These are phyloP conservation scores for Oreochromis grahami DNA, from an alignment of 2,797 vertebrate genomes.

Conservation along the genomic window DNA sequence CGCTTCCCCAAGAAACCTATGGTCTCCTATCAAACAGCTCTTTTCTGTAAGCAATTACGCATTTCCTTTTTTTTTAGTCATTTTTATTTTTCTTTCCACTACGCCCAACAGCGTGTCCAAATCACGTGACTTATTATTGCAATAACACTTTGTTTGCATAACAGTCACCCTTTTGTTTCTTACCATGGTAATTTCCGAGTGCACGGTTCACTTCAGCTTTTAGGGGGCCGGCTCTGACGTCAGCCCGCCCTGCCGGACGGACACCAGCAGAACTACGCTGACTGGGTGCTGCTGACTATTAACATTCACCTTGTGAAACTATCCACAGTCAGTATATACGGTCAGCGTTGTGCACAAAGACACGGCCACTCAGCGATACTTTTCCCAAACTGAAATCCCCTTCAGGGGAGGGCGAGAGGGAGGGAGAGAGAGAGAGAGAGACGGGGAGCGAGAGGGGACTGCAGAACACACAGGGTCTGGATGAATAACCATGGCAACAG, in stretches of 20 bases:
- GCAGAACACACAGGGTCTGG: conserved; percentile 71
- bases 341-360: not conserved
- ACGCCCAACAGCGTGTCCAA: not conserved
- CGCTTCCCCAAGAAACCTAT: not conserved
- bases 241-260: conserved; percentile 40
- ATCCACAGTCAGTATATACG: not conserved
- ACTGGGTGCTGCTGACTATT: conserved; percentile 28
- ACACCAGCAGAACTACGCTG: conserved; percentile 20
- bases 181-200: not conserved
- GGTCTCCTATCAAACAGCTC: not conserved
- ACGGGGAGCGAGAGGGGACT: conserved; percentile 21
- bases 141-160: not conserved
- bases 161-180: not conserved
- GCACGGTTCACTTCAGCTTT: conserved; percentile 31
- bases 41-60: not conserved
- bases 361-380: conserved; percentile 38
- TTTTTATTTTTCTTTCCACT: not conserved
- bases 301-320: conserved; percentile 39
- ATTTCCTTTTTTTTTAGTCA: not conserved
- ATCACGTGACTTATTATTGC: conserved; percentile 8
- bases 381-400: conserved; percentile 50
- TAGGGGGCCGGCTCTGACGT: conserved; percentile 55
- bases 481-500: conserved; percentile 86
- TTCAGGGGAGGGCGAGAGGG: conserved; percentile 11
- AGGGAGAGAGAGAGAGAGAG: not conserved